These are phyloP conservation scores for Melieria picta DNA, from an alignment of 2,888 invertebrate species.

Conservation along the genomic window DNA sequence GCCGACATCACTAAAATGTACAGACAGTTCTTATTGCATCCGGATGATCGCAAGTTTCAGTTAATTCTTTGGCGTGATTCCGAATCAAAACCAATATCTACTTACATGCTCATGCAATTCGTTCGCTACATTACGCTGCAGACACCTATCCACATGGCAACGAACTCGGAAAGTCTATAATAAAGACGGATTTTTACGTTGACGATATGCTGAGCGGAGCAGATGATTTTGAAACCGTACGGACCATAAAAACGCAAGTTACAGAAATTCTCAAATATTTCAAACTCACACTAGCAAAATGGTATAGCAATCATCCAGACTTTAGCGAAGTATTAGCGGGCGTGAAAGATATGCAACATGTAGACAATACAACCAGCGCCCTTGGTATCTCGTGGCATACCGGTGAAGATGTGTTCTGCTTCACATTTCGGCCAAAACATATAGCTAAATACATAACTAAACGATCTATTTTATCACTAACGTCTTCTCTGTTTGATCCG, in stretches of 20 bases:
- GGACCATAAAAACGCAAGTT: slow-evolving; percentile 27
- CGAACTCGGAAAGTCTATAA: slow-evolving; percentile 22
- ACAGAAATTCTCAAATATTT: slow-evolving; percentile 29
- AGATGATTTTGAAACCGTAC: slow-evolving; percentile 21
- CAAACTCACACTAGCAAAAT: slow-evolving; percentile 30
- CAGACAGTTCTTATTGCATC: slow-evolving; percentile 20
- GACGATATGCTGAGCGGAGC: slow-evolving; percentile 33
- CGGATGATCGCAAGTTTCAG: slow-evolving; percentile 25
- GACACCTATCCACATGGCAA: slow-evolving; percentile 11
- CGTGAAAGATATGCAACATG: background rate
- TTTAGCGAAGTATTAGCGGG: background rate
- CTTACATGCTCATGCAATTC: slow-evolving; percentile 25
- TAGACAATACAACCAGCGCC: slow-evolving; percentile 8
- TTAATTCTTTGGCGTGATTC: slow-evolving; percentile 27
- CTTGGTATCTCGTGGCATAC: slow-evolving; percentile 32
- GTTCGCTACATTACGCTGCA: slow-evolving; percentile 24
- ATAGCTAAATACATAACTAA: background rate
- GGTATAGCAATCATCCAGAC: slow-evolving; percentile 17
- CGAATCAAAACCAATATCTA: slow-evolving; percentile 1
- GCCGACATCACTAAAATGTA: slow-evolving; percentile 36
- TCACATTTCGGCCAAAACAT: background rate
- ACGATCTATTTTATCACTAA: slow-evolving; percentile 19
- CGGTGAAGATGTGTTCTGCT: slow-evolving; percentile 16
- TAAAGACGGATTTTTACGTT: slow-evolving; percentile 32
- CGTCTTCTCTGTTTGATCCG: slow-evolving; percentile 29